Evolutionary conservation across 2,797 vertebrate genomes (phyloP).

Genomic region (Chloroceryle amazona): DNA sequence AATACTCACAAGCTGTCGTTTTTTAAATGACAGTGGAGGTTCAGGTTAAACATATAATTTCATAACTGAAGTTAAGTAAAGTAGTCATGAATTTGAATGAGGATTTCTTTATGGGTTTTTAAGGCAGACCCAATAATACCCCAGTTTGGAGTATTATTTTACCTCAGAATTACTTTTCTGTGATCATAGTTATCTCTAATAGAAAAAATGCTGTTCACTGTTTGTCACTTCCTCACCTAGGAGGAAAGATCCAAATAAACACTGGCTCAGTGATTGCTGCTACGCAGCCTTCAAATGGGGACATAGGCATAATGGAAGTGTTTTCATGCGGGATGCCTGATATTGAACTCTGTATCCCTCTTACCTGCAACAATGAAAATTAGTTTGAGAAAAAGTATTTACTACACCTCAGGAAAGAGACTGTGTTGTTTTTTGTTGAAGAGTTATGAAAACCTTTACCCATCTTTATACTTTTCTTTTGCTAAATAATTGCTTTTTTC

Average conservation of each 20-base stretch:
- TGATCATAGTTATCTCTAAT: neutral
- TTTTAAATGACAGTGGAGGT: neutral
- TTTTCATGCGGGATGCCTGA: neutral
- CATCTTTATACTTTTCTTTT: neutral
- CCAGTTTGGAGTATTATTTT: neutral
- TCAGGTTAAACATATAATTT: neutral
- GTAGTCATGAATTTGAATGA: neutral
- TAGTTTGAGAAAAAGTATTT: neutral
- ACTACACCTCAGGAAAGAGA: neutral
- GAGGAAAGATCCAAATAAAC: neutral
- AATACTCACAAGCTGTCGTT: neutral
- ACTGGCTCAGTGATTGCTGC: neutral
- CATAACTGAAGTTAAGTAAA: neutral
- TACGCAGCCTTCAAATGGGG: neutral
- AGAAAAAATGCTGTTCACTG: neutral
- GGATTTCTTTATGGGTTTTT: neutral
- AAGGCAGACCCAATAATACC: neutral
- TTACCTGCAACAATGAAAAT: neutral
- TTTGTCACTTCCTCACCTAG: neutral
- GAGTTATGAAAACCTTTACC: neutral
- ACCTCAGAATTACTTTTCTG: neutral
- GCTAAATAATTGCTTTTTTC: neutral
- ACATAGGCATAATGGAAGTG: neutral
- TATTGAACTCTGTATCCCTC: neutral
- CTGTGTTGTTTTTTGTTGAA: neutral